phyloP scores from a whole-genome alignment of 2,797 vertebrate genomes.

The Cygnus olor region DNA sequence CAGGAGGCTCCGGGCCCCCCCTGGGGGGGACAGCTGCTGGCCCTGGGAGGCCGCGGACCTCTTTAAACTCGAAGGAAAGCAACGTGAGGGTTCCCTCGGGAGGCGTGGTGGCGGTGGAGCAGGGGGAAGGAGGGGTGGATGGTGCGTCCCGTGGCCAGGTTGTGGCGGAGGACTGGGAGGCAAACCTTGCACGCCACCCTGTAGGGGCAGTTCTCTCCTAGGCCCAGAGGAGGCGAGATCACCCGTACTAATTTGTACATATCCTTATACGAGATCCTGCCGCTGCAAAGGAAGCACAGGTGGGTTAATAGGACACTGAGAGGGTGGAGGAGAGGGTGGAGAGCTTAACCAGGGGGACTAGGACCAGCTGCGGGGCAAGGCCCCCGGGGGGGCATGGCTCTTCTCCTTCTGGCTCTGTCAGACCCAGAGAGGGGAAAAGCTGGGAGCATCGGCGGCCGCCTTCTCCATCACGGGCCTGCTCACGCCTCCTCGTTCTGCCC shows the following conservation, averaged over 20 bases:
- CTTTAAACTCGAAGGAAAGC: slow-evolving; percentile 85
- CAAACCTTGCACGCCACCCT: slow-evolving; percentile 99
- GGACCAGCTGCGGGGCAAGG: not conserved
- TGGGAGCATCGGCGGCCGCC: not conserved
- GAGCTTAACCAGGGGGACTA: slow-evolving; percentile 7
- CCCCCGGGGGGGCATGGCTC: not conserved
- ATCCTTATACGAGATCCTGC: slow-evolving; percentile 99
- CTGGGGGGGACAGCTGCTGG: slow-evolving; percentile 75
- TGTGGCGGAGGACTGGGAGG: slow-evolving; percentile 83
- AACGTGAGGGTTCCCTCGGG: slow-evolving; percentile 77
- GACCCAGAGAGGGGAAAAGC: slow-evolving; percentile 24
- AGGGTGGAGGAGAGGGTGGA: slow-evolving; percentile 62
- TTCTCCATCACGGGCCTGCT: not conserved
- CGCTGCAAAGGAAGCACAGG: slow-evolving; percentile 96
- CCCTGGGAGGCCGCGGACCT: slow-evolving; percentile 79
- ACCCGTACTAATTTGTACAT: slow-evolving; percentile 99
- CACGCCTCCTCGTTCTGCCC: not conserved
- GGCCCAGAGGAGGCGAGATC: slow-evolving; percentile 99
- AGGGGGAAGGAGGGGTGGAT: slow-evolving; percentile 73
- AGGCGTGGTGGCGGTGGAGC: slow-evolving; percentile 78
- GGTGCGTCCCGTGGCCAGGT: slow-evolving; percentile 76
- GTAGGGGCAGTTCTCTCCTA: slow-evolving; percentile 99
- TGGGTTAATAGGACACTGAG: slow-evolving; percentile 82
- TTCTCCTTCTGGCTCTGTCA: slow-evolving; percentile 31
- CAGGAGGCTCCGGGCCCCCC: not conserved